phyloP scores from a whole-genome alignment of 2,888 invertebrate species.

The Bellardia pandia region DNA sequence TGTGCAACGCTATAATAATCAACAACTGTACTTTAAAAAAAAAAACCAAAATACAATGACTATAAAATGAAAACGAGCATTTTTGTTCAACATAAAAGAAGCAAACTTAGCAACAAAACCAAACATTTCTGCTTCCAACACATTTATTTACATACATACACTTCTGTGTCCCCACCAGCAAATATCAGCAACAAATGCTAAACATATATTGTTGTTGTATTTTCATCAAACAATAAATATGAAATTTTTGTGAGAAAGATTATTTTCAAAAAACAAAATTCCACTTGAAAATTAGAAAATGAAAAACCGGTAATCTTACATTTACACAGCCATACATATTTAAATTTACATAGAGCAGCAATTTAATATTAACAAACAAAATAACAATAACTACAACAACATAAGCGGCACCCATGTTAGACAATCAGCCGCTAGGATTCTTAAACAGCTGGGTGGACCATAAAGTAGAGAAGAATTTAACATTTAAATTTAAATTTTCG shows the following conservation, averaged over 20 bases:
- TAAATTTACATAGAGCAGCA: neutral
- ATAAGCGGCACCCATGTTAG: neutral
- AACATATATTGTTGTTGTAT: neutral
- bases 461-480: neutral
- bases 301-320: neutral
- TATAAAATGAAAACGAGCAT: neutral
- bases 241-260: conserved; percentile 1
- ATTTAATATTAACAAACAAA: neutral
- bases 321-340: neutral
- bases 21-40: neutral
- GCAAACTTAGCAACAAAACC: neutral
- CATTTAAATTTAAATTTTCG: neutral
- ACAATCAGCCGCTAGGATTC: neutral
- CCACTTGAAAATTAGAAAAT: conserved; percentile 2
- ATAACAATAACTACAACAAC: neutral
- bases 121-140: neutral
- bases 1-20: neutral
- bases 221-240: neutral
- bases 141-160: neutral
- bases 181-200: conserved; percentile 9
- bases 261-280: neutral
- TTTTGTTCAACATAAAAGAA: neutral
- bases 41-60: neutral
- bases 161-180: neutral
- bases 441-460: neutral